phyloP scores from a whole-genome alignment of 1,140 invertebrate species.

The Drosophila lacertosa region DNA sequence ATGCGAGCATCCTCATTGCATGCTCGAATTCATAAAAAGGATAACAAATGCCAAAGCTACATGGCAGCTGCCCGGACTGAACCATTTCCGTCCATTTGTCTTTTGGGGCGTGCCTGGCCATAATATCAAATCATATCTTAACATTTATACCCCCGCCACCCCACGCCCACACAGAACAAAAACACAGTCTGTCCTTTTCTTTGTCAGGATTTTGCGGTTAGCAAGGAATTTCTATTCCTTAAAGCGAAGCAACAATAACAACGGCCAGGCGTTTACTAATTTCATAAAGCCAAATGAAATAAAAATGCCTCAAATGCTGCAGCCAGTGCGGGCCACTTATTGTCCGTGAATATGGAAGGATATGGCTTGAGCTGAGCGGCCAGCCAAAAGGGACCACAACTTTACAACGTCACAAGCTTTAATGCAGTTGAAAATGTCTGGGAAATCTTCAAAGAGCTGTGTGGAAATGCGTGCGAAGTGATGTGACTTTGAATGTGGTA shows the following conservation, averaged over 20 bases:
- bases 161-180: conserved; percentile 36
- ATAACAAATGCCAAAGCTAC: conserved; percentile 74
- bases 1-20: conserved; percentile 43
- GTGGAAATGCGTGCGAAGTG: neutral
- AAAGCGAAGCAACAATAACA: conserved; percentile 36
- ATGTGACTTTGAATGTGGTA: conserved; percentile 14
- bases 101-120: conserved; percentile 54
- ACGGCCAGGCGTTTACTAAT: conserved; percentile 63
- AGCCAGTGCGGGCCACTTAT: conserved; percentile 6
- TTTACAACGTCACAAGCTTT: too few species aligned
- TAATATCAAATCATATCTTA: conserved; percentile 78
- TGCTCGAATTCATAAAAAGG: conserved; percentile 68
- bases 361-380: conserved; percentile 25
- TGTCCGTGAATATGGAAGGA: conserved; percentile 32
- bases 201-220: conserved; percentile 8
- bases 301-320: conserved; percentile 55
- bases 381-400: too few species aligned
- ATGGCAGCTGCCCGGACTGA: conserved; percentile 50
- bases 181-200: conserved; percentile 10
- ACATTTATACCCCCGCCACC: conserved; percentile 63
- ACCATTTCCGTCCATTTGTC: conserved; percentile 50
- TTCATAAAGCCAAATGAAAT: conserved; percentile 76
- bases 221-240: conserved; percentile 54
- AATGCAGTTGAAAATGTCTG: conserved; percentile 49
- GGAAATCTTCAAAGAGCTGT: conserved; percentile 51